phyloP scores from a whole-genome alignment of 2,113 vertebrate genomes.

The Periophthalmodon schlosseri region DNA sequence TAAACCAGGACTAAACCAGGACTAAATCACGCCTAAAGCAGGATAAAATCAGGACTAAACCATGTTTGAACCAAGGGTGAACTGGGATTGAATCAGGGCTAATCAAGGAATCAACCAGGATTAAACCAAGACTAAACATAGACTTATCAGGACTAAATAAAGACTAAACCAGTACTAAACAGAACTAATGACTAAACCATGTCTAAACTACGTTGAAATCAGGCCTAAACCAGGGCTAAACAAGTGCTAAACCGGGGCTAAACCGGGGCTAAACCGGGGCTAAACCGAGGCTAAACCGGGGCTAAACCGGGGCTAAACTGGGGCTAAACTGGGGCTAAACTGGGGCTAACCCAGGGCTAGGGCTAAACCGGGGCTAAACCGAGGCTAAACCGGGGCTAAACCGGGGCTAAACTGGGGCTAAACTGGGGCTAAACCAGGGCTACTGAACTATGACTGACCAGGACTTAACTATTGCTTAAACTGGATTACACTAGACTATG shows the following conservation, averaged over 20 bases:
- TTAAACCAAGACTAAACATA: not conserved
- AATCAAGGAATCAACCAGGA: not conserved
- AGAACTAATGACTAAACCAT: not conserved
- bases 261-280: not conserved
- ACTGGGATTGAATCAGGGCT: too few species aligned
- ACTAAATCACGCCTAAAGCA: not conserved
- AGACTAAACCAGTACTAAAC: not conserved
- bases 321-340: not conserved
- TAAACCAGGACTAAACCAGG: not conserved
- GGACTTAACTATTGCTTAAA: too few species aligned
- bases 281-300: not conserved
- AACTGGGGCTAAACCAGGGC: not conserved
- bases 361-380: not conserved
- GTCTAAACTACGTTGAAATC: not conserved
- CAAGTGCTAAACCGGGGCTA: not conserved
- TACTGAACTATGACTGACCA: too few species aligned
- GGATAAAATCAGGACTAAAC: too few species aligned
- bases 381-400: not conserved
- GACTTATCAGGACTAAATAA: not conserved
- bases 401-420: not conserved
- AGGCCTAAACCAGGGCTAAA: too few species aligned
- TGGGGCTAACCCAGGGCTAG: not conserved
- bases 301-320: not conserved
- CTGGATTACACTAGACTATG: not conserved
- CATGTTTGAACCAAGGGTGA: too few species aligned